Evolutionary conservation across 2,113 vertebrate species (phyloP).

Genomic region (Sinocyclocheilus rhinocerous): DNA sequence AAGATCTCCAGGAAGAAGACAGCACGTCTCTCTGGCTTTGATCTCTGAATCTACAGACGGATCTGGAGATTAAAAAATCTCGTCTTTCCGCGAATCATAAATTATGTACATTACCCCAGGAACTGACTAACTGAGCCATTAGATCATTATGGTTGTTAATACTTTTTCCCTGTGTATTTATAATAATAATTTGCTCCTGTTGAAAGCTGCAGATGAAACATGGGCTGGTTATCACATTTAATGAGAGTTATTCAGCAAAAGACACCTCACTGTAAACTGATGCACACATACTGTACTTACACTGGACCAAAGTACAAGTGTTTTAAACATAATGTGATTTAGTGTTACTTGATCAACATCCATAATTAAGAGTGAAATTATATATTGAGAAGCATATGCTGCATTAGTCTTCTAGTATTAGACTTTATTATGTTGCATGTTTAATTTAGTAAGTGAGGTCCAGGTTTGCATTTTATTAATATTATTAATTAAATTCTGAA

Average conservation of each 20-base stretch:
- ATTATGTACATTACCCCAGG: constrained; percentile 69
- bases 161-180: constrained; percentile 73
- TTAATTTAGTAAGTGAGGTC: background rate
- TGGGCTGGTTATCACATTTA: constrained; percentile 61
- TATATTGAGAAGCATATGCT: background rate
- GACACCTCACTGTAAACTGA: background rate
- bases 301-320: background rate
- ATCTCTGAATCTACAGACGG: constrained; percentile 33
- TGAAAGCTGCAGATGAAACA: constrained; percentile 69
- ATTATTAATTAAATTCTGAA: background rate
- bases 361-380: background rate
- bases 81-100: constrained; percentile 59
- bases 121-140: constrained; percentile 78
- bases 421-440: background rate
- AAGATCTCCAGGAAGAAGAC: background rate
- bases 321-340: background rate
- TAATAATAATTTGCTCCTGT: constrained; percentile 68
- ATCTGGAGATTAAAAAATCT: constrained; percentile 56
- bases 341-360: background rate
- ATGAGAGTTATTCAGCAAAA: constrained; percentile 31
- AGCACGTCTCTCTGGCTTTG: background rate
- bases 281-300: background rate
- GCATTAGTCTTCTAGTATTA: background rate
- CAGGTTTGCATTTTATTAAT: background rate
- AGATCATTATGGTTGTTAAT: constrained; percentile 74